A percentile compares a stretch with the other conserved stretches of the same genome.
phyloP scores from a whole-genome alignment of 2,113 vertebrate species.

The Myotis brandtii region DNA sequence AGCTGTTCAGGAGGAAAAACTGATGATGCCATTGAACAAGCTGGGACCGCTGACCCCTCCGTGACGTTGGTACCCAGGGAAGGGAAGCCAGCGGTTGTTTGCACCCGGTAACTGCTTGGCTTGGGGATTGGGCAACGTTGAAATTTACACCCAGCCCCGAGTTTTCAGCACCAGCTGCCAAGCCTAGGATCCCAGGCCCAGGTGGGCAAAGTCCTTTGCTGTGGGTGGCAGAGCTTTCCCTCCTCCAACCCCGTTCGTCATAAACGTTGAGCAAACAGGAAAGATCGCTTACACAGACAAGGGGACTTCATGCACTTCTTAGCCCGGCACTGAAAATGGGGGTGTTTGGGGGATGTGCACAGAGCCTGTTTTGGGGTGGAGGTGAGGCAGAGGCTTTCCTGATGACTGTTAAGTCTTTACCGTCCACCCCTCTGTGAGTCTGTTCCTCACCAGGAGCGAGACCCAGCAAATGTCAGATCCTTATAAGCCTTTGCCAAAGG shows the following conservation, averaged over 20 bases:
- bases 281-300: neutral
- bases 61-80: neutral
- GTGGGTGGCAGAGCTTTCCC: neutral
- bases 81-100: neutral
- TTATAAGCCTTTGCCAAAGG: neutral
- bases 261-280: neutral
- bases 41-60: neutral
- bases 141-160: neutral
- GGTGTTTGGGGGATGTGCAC: too few relatives aligned
- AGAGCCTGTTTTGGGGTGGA: neutral
- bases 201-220: neutral
- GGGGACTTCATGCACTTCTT: neutral
- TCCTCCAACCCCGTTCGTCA: neutral
- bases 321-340: neutral
- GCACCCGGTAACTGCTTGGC: neutral
- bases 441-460: neutral
- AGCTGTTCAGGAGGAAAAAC: neutral
- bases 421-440: rapidly evolving
- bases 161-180: neutral
- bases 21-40: neutral
- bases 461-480: neutral
- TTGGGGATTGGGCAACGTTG: neutral
- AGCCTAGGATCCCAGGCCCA: neutral
- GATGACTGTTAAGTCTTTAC: neutral
- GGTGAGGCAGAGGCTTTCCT: neutral